Evolutionary conservation across 2,797 vertebrate species (phyloP).

Genomic region (Toxotes lorentzi): DNA sequence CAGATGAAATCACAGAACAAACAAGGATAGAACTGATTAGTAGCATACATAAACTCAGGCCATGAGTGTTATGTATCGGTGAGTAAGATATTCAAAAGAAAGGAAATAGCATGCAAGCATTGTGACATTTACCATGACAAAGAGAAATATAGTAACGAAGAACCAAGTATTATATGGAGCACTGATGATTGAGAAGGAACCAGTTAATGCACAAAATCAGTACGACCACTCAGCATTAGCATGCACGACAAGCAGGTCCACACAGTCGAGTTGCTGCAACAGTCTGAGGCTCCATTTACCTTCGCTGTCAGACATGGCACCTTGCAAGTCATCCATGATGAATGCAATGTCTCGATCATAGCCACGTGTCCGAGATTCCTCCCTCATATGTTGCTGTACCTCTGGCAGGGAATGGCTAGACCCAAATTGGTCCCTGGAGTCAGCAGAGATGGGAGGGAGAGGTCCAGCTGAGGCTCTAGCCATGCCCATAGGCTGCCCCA

Average conservation of each 20-base stretch:
- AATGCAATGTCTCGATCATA: constrained; percentile 98
- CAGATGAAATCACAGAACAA: constrained; percentile 66
- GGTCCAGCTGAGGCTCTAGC: constrained; percentile 98
- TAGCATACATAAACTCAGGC: constrained; percentile 76
- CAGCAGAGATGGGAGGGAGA: constrained; percentile 98
- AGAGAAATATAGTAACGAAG: constrained; percentile 62
- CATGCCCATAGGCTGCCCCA: constrained; percentile 99
- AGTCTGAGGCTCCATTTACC: constrained; percentile 94
- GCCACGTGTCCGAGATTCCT: constrained; percentile 95
- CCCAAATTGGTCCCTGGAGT: constrained; percentile 98
- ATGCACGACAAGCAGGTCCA: constrained; percentile 92
- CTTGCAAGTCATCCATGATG: constrained; percentile 99
- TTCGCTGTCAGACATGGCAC: constrained; percentile 99
- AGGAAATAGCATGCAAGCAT: constrained; percentile 73
- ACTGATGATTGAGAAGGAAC: constrained; percentile 76
- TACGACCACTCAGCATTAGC: constrained; percentile 86
- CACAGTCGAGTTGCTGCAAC: constrained; percentile 85
- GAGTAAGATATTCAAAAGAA: constrained; percentile 54
- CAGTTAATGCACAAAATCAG: constrained; percentile 79
- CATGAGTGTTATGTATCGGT: constrained; percentile 79
- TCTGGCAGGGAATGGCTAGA: constrained; percentile 99
- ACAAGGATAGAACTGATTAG: constrained; percentile 50
- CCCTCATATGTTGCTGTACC: constrained; percentile 99
- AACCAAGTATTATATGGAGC: constrained; percentile 54
- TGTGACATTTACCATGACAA: constrained; percentile 63